These are phyloP conservation scores for Zaprionus taronus DNA, from an alignment of 1,140 invertebrate species.

Conservation along the genomic window DNA sequence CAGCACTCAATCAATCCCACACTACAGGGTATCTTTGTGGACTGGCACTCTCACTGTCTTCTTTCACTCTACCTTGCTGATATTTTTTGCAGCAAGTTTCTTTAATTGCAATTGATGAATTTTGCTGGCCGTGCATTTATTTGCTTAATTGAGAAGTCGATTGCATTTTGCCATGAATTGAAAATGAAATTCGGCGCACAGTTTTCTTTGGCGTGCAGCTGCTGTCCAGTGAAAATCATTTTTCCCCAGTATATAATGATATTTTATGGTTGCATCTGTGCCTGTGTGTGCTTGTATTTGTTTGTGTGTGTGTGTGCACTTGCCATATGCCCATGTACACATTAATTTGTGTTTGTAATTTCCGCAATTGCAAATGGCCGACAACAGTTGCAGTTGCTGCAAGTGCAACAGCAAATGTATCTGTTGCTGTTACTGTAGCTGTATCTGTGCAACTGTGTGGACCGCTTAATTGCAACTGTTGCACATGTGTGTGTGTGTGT, in stretches of 20 bases:
- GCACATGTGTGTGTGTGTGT: constrained; percentile 40
- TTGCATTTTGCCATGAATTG: constrained; percentile 40
- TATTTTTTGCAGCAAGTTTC: constrained; percentile 37
- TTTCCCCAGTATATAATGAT: constrained; percentile 26
- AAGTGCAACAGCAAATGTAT: constrained; percentile 37
- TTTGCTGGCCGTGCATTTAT: constrained; percentile 54
- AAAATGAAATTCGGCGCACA: constrained; percentile 26
- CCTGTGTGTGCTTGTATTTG: constrained; percentile 2
- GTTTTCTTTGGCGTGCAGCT: constrained; percentile 30
- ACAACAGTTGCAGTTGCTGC: constrained; percentile 41
- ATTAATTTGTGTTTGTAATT: constrained; percentile 76
- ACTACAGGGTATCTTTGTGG: background rate
- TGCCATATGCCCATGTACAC: constrained; percentile 27
- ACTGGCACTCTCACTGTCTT: too few relatives aligned
- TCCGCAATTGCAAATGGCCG: constrained; percentile 64
- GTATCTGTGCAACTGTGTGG: constrained; percentile 15
- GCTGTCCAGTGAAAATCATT: constrained; percentile 11
- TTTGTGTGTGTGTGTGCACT: constrained; percentile 9
- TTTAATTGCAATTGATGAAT: constrained; percentile 76
- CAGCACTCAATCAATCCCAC: background rate
- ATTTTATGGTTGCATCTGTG: constrained; percentile 45
- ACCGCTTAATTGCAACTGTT: constrained; percentile 72
- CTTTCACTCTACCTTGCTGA: constrained; percentile 11
- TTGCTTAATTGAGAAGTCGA: constrained; percentile 73
- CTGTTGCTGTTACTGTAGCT: constrained; percentile 18